Base-by-base conservation (phyloP, 1,140 invertebrate genomes). In the Papilio glaucus region DNA sequence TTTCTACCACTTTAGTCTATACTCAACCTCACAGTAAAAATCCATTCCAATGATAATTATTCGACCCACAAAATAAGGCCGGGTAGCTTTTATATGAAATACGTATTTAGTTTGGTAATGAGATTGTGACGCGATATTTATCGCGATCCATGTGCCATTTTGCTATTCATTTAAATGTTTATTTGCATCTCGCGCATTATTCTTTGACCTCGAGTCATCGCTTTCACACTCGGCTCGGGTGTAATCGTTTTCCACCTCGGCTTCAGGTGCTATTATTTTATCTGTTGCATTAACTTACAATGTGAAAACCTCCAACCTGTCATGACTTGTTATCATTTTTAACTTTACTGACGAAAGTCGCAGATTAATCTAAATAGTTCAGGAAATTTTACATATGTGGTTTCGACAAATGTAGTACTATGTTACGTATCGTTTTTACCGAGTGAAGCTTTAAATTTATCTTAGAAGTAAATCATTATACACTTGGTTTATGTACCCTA, bases 191-290 rank as follows among this genome's bases (percentile, higher is more conserved):
- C 72, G 71, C 77, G 76, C 77, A 82, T 84, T 82, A 82, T 73
- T 72, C 71, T 70, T 71, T 83, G 77, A 85, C 79, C 81, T 77
- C 71, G 57, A 63, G 76, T 80, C 73, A 81, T 72, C 79, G 77
- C 84, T 86, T 85, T 88, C 84, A 77, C 81, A 77, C 78, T 76
- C 80, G 80, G 75, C 77, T 80, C 72, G 62, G 74, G 76, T 75
- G 73, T 77, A 77, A 72, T 81, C 74, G 73, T 75, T 75, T 73
- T 69, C 72, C 73, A 82, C 57, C 15, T 77, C 73, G 73, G 72
- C 61, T 77, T 71, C 72, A 74, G 72, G 72, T 71, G 69, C 71
- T 76, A 79, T 75, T 82, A 81, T 78, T 76, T 62, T 41, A 71
- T 69, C 71, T 62, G 21, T 75, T 42, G 63, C 73, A 77, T 70